Evolutionary conservation across 2,888 invertebrate species (phyloP).

Genomic region (Gymnosoma rotundatum): DNA sequence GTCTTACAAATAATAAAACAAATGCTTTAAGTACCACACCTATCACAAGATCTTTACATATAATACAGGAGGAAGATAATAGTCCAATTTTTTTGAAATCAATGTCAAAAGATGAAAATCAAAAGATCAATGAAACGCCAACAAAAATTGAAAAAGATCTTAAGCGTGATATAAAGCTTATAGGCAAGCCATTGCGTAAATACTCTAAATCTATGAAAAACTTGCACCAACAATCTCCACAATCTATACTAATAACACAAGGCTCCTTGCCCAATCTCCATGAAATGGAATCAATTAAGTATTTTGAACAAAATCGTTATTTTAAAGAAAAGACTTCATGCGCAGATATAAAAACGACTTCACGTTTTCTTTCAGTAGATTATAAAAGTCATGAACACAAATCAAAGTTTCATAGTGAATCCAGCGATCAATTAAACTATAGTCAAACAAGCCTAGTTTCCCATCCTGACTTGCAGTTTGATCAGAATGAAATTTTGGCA

Average conservation of each 20-base stretch:
- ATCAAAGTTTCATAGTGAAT: slow-evolving; percentile 56
- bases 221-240: slow-evolving; percentile 77
- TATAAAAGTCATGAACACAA: slow-evolving; percentile 12
- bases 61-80: slow-evolving; percentile 79
- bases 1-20: slow-evolving; percentile 76
- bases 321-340: slow-evolving; percentile 72
- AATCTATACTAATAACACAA: slow-evolving; percentile 75
- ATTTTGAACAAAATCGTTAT: slow-evolving; percentile 82
- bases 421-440: slow-evolving; percentile 73
- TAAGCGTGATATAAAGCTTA: slow-evolving; percentile 78
- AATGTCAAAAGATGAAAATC: slow-evolving; percentile 9
- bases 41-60: slow-evolving; percentile 74
- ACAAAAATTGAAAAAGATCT: slow-evolving; percentile 72
- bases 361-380: neutral
- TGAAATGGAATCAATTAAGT: slow-evolving; percentile 79
- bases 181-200: slow-evolving; percentile 80
- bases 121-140: slow-evolving; percentile 43
- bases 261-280: slow-evolving; percentile 82
- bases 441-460: slow-evolving; percentile 76
- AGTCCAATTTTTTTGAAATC: neutral
- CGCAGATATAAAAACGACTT: slow-evolving; percentile 55
- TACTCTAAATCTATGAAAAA: slow-evolving; percentile 81
- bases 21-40: slow-evolving; percentile 75
- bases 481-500: slow-evolving; percentile 81
- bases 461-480: slow-evolving; percentile 77